phyloP scores from a whole-genome alignment of 2,888 invertebrate species.

The Euclidia mi region DNA sequence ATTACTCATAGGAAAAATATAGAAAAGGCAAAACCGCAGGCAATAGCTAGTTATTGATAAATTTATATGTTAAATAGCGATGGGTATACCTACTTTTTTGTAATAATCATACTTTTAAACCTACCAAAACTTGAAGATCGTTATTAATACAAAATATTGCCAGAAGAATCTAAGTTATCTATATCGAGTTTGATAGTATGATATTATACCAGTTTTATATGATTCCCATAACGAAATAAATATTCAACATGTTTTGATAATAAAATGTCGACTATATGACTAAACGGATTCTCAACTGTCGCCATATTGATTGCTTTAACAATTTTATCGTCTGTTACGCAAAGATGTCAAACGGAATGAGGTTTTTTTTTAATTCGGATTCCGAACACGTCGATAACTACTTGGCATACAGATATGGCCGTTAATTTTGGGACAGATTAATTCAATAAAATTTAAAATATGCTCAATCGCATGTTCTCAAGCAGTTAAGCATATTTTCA shows the following conservation, averaged over 20 bases:
- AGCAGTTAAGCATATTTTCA: too few relatives aligned
- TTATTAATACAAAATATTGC: not conserved
- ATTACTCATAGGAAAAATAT: too few relatives aligned
- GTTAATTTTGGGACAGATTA: constrained; percentile 17
- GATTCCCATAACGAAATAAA: constrained; percentile 34
- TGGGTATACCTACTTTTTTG: not conserved
- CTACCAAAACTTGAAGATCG: not conserved
- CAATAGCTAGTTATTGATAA: too few relatives aligned
- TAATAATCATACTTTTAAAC: not conserved
- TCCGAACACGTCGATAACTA: constrained; percentile 52
- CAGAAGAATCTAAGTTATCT: constrained; percentile 27
- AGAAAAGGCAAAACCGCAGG: too few relatives aligned
- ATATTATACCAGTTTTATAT: constrained; percentile 29
- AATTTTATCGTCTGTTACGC: constrained; percentile 61
- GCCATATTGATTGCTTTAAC: constrained; percentile 60
- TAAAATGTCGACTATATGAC: constrained; percentile 48
- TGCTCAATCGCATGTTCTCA: not conserved
- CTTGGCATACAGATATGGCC: constrained; percentile 4
- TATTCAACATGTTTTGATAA: constrained; percentile 47
- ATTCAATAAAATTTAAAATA: constrained; percentile 11
- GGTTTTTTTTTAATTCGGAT: constrained; percentile 58
- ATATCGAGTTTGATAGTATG: constrained; percentile 18
- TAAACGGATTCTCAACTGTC: constrained; percentile 50
- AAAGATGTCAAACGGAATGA: constrained; percentile 55
- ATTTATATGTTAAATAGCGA: not conserved